Conservation (phyloP, 1,140 invertebrate genomes). For the Cydia amplana region DNA sequence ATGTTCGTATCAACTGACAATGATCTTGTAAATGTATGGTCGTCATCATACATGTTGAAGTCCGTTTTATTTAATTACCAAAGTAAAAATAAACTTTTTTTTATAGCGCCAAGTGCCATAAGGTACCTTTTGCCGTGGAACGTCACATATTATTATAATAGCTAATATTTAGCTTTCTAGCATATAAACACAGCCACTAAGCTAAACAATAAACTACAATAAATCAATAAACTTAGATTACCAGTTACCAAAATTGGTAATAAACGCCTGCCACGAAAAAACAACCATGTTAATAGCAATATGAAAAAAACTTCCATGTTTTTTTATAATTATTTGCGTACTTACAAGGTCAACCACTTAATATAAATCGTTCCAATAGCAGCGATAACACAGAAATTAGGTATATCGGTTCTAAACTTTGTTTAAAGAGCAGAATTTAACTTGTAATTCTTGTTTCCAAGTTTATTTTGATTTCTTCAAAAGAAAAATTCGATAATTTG, state of each 20-base stretch:
- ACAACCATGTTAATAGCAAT: constrained; percentile 9
- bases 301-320: constrained; percentile 17
- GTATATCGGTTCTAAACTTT: neutral
- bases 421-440: neutral
- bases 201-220: neutral
- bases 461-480: constrained; percentile 33
- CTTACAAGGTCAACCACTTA: constrained; percentile 8
- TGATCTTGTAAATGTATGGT: no score
- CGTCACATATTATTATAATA: no score
- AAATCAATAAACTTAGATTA: neutral
- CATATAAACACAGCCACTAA: neutral
- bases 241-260: constrained; percentile 3
- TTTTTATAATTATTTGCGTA: neutral
- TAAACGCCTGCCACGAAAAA: neutral
- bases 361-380: neutral
- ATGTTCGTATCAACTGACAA: no score
- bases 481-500: constrained; percentile 32
- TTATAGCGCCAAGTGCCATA: no score
- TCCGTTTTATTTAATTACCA: no score
- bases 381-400: no score
- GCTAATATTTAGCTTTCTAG: neutral
- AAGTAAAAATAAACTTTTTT: no score
- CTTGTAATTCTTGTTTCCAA: constrained; percentile 1
- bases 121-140: no score
- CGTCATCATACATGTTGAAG: no score